A percentile compares a stretch with the other conserved stretches of the same genome.
Conservation (phyloP, 2,113 vertebrate genomes). For the Myxocyprinus asiaticus region DNA sequence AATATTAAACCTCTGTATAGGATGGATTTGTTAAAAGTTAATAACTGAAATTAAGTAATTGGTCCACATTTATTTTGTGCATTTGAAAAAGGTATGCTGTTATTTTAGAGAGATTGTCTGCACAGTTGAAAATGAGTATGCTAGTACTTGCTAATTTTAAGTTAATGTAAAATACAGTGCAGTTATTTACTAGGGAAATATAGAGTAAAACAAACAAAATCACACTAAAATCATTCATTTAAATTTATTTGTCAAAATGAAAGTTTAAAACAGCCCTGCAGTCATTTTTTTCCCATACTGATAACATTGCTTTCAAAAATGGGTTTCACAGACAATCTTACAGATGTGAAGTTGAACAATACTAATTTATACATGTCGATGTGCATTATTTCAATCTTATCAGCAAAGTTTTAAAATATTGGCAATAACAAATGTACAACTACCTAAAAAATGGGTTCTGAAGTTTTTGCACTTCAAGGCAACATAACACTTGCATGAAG, state of each 20-base stretch:
- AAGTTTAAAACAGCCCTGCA: conserved; percentile 34
- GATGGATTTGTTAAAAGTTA: too few species aligned
- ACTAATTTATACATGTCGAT: conserved; percentile 7
- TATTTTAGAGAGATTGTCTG: too few species aligned
- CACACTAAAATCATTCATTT: too few species aligned
- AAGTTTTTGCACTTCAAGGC: conserved; percentile 27
- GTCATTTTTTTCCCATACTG: not conserved
- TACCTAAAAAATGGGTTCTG: conserved; percentile 57
- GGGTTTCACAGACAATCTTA: not conserved
- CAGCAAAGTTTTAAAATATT: conserved; percentile 54
- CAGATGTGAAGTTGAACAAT: conserved; percentile 11
- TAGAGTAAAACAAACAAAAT: not conserved
- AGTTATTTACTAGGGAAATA: too few species aligned
- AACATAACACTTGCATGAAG: conserved; percentile 19
- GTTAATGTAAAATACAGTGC: too few species aligned
- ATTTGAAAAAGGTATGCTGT: too few species aligned
- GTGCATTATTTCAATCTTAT: conserved; percentile 14
- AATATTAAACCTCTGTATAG: too few species aligned
- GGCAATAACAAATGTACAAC: conserved; percentile 66
- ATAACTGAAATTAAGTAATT: too few species aligned
- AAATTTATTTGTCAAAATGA: conserved; percentile 31
- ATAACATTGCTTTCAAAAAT: conserved; percentile 4
- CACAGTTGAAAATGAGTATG: too few species aligned
- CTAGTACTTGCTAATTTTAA: too few species aligned
- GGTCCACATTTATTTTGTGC: too few species aligned